phyloP scores from a whole-genome alignment of 2,797 vertebrate genomes.

The Parauchenoglanis ngamensis region DNA sequence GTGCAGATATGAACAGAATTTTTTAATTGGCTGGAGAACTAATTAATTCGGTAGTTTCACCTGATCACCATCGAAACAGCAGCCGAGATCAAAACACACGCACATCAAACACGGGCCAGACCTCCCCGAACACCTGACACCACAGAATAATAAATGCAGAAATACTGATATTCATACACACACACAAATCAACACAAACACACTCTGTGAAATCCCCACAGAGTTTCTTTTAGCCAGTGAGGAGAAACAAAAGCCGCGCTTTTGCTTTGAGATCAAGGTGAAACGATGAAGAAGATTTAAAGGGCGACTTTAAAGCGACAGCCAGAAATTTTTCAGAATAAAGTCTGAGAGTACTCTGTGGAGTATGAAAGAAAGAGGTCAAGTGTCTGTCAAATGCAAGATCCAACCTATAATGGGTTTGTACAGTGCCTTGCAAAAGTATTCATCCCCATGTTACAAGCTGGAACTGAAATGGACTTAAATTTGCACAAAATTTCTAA shows the following conservation, averaged over 20 bases:
- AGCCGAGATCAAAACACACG: conserved; percentile 27
- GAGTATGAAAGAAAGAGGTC: neutral
- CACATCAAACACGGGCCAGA: conserved; percentile 37
- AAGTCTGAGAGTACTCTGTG: neutral
- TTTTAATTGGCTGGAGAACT: conserved; percentile 66
- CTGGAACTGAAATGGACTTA: neutral
- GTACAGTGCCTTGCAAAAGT: neutral
- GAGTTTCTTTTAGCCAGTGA: neutral
- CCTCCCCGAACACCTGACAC: conserved; percentile 14
- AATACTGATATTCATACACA: neutral
- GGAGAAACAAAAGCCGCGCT: neutral
- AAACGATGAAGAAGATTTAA: neutral
- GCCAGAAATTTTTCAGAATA: neutral
- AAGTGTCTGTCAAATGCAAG: neutral
- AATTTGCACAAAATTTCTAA: neutral
- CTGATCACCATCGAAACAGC: conserved; percentile 18
- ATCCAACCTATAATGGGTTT: neutral
- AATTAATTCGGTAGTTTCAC: conserved; percentile 62
- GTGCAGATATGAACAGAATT: conserved; percentile 55
- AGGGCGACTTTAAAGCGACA: neutral
- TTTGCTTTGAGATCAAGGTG: conserved; percentile 16
- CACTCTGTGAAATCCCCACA: neutral
- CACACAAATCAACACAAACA: conserved; percentile 12
- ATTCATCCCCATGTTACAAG: neutral
- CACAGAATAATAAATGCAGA: conserved; percentile 34